Evolutionary conservation across 1,140 invertebrate genomes (phyloP), one percentile per base, ranked within the genome.

Genomic region (Gryon sp.): DNA sequence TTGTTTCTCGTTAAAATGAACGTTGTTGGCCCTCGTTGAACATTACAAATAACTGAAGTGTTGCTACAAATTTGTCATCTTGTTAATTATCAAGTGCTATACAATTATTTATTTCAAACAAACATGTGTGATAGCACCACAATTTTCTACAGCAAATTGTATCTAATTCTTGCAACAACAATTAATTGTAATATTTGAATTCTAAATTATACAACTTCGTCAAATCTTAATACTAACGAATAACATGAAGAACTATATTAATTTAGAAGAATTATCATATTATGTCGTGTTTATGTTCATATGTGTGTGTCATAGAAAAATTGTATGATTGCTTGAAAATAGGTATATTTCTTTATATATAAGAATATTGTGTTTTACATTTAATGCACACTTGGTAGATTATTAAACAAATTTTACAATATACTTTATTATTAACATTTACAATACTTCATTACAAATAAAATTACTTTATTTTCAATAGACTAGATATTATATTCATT

Each of bases 111-210:
- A 43, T 9, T 40, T 26, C 22, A 45, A 32, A 22, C 9, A 60
- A 11, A 57, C 26, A 43, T 7, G 11, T 14, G 7, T 30, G 20
- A 38, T 41, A 69, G 65, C 43, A 69, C 65, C 65, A 69, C 50
- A 30, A 6, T 57, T 46, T 9, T 69, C 48, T 50, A 50, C 52
- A 69, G 52, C 50, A 34, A 57, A 22, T 59, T 59, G 48, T 15
- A 69, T 41, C 52, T 60, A 59, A 59, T 43, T n/a, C n/a, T 50
- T 57, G 53, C 46, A 70, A 76, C 43, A 68, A 77, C 50, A 14
- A 69, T 78, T 32, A 40, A 50, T 34, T 70, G 50, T 62, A 65
- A 76, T 75, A 46, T 19, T 65, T 65, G 65, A n/a, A 43, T 45
- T 38, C 18, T 74, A 59, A 45, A 60, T 30, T 66, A 53, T 60